Conservation (phyloP, 2,113 vertebrate genomes). For the Chamaetylas fuelleborni region DNA sequence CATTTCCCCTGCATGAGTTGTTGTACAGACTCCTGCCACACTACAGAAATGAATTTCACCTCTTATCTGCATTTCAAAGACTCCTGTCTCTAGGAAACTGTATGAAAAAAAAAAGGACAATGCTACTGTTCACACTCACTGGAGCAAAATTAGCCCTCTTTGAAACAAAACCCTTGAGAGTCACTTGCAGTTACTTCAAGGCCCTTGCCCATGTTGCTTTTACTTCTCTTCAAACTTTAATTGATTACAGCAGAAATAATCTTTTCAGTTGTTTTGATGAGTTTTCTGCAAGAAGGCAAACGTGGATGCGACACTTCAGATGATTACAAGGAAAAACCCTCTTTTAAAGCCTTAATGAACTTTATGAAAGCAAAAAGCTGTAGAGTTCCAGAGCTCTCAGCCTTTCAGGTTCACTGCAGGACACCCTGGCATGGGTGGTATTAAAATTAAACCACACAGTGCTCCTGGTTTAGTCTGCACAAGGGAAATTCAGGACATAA, state of each 20-base stretch:
- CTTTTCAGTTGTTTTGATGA: constrained; percentile 24
- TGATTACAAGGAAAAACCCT: constrained; percentile 14
- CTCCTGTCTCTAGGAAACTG: constrained; percentile 18
- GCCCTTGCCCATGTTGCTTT: not conserved
- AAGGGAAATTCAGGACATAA: not conserved
- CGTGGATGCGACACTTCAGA: not conserved
- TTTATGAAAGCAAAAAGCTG: not conserved
- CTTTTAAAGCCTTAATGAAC: constrained; percentile 34
- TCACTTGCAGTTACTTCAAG: not conserved
- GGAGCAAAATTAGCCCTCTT: not conserved
- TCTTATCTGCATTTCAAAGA: not conserved
- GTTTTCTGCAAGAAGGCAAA: constrained; percentile 9
- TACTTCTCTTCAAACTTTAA: constrained; percentile 1
- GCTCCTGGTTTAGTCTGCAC: not conserved
- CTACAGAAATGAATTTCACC: not conserved
- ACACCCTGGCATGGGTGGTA: not conserved
- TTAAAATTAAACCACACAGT: not conserved
- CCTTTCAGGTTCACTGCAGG: constrained; percentile 2
- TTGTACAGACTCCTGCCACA: not conserved
- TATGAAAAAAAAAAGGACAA: constrained; percentile 10
- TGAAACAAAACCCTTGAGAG: constrained; percentile 21
- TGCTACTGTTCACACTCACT: not conserved
- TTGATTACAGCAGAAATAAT: constrained; percentile 18
- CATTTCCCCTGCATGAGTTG: not conserved
- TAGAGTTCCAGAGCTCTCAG: not conserved